A percentile compares a stretch with the other conserved stretches of the same genome.
phyloP scores from a whole-genome alignment of 2,797 vertebrate species.

The Phrynocephalus guinanensis region DNA sequence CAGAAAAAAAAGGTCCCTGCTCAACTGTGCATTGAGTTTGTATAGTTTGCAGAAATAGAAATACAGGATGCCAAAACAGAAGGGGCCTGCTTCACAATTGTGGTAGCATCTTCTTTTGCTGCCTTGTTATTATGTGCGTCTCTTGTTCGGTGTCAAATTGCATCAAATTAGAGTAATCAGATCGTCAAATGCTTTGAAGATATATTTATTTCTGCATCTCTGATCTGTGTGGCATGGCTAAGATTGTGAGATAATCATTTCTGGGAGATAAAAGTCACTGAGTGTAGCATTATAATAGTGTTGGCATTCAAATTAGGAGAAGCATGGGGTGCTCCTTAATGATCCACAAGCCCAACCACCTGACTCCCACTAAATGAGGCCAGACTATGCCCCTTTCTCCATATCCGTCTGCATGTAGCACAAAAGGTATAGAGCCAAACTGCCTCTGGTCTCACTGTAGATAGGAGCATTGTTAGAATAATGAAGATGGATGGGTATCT shows the following conservation, averaged over 20 bases:
- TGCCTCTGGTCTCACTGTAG: not conserved
- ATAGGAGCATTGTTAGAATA: not conserved
- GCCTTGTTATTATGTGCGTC: not conserved
- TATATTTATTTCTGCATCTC: slow-evolving; percentile 39
- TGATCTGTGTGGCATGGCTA: not conserved
- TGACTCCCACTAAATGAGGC: not conserved
- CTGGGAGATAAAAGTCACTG: not conserved
- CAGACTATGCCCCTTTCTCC: not conserved
- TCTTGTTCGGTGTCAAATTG: slow-evolving; percentile 41
- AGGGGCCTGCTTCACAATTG: not conserved
- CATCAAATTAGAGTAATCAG: slow-evolving; percentile 63
- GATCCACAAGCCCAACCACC: not conserved
- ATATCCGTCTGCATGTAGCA: not conserved
- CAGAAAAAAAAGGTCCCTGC: slow-evolving; percentile 43
- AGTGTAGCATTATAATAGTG: not conserved
- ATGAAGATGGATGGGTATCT: not conserved
- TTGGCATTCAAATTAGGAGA: not conserved
- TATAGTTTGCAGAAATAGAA: slow-evolving; percentile 63
- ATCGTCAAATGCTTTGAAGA: slow-evolving; percentile 39
- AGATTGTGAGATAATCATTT: not conserved
- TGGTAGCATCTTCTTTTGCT: not conserved
- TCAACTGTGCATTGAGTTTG: slow-evolving; percentile 48
- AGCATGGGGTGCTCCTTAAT: not conserved
- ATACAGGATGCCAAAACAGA: slow-evolving; percentile 45
- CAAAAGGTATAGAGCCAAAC: not conserved